phyloP scores from a whole-genome alignment of 1,140 invertebrate species.

The Muscidifurax raptorellus region DNA sequence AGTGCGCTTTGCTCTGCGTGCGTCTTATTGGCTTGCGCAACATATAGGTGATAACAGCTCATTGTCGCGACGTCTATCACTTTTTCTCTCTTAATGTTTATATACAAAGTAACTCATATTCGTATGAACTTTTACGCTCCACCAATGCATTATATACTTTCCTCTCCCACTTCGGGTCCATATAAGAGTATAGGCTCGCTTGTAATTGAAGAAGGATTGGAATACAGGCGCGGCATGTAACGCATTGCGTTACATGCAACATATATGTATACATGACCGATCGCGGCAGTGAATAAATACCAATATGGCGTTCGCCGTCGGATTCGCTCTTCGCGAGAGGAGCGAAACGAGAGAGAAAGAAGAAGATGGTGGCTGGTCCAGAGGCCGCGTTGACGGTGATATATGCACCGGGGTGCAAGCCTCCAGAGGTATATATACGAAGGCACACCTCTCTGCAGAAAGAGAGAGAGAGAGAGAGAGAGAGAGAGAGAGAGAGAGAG shows the following conservation, averaged over 20 bases:
- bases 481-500: not conserved
- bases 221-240: conserved; percentile 28
- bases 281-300: conserved; percentile 44
- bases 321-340: conserved; percentile 57
- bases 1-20: too few species aligned
- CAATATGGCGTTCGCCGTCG: conserved; percentile 62
- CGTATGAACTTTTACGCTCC: not conserved
- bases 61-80: not conserved
- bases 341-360: conserved; percentile 29
- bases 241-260: not conserved
- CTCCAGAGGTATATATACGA: not conserved
- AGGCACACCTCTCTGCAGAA: not conserved
- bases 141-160: not conserved
- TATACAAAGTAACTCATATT: conserved; percentile 14
- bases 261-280: too few species aligned
- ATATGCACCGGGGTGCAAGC: conserved; percentile 59
- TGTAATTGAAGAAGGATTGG: conserved; percentile 24
- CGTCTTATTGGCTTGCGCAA: not conserved
- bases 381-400: conserved; percentile 67
- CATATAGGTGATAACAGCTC: not conserved
- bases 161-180: too few species aligned
- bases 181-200: not conserved
- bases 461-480: too few species aligned
- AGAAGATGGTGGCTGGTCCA: conserved; percentile 12
- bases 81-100: conserved; percentile 1